Conservation (phyloP, 2,888 invertebrate species). For the Caenorhabditis drosophilae region DNA sequence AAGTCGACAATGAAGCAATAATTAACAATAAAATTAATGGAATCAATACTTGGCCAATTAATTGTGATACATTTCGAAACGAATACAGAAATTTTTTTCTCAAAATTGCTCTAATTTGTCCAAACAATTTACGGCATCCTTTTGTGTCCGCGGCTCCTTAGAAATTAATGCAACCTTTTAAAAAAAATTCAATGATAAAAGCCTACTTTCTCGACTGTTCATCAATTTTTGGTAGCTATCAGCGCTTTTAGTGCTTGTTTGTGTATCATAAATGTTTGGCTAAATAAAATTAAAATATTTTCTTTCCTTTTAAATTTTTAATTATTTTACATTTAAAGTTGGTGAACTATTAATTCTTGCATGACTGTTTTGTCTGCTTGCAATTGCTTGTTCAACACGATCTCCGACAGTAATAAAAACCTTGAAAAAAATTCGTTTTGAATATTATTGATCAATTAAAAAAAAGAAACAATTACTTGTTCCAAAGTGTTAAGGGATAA, state of each 20-base stretch:
- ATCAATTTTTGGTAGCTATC: slow-evolving; percentile 34
- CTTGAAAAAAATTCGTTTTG: too few relatives aligned
- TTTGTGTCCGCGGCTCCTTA: slow-evolving; percentile 16
- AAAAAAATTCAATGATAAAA: not conserved
- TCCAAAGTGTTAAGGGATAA: slow-evolving; percentile 60
- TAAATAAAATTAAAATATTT: not conserved
- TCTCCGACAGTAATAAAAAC: slow-evolving; percentile 33
- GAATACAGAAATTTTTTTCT: slow-evolving; percentile 31
- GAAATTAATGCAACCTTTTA: not conserved
- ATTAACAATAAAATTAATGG: slow-evolving; percentile 36
- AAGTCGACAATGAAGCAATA: slow-evolving; percentile 21
- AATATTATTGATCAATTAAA: too few relatives aligned
- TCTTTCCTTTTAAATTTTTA: not conserved
- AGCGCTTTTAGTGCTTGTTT: slow-evolving; percentile 30
- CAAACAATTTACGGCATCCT: slow-evolving; percentile 9
- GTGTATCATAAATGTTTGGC: slow-evolving; percentile 29
- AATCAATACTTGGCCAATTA: slow-evolving; percentile 38
- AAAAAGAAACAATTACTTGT: too few relatives aligned
- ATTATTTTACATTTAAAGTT: slow-evolving; percentile 3
- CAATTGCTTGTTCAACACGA: slow-evolving; percentile 26
- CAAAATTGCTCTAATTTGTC: slow-evolving; percentile 33
- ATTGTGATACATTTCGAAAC: slow-evolving; percentile 31
- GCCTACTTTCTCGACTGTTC: slow-evolving; percentile 28
- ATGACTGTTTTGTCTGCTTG: slow-evolving; percentile 22
- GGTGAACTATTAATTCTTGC: slow-evolving; percentile 9